phyloP scores from a whole-genome alignment of 64 coral and sea anemone species.

The Platygyra sinensis region DNA sequence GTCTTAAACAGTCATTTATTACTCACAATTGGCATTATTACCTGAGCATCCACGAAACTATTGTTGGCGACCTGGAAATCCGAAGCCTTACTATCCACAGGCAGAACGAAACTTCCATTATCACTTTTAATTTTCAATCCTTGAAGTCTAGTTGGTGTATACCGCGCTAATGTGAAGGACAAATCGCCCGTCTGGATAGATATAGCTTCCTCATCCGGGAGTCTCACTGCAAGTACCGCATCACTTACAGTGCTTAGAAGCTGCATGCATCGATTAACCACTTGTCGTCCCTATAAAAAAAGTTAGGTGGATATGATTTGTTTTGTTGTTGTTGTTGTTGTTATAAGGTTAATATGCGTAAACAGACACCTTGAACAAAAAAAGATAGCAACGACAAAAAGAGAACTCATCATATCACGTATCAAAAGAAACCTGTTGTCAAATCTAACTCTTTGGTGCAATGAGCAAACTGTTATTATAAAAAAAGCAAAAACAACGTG shows the following conservation, averaged over 20 bases:
- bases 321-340: too few relatives aligned
- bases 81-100: not conserved
- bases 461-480: too few relatives aligned
- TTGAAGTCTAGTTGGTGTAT: not conserved
- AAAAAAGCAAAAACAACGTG: too few relatives aligned
- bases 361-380: too few relatives aligned
- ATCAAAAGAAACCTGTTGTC: too few relatives aligned
- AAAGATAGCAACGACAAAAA: too few relatives aligned
- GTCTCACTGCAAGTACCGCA: not conserved
- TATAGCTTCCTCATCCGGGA: not conserved
- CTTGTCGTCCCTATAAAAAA: not conserved
- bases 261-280: not conserved
- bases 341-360: too few relatives aligned
- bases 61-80: not conserved
- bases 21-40: not conserved
- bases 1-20: too few relatives aligned
- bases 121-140: not conserved
- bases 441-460: too few relatives aligned
- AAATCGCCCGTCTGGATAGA: not conserved
- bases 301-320: not conserved
- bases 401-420: too few relatives aligned
- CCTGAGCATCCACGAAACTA: not conserved
- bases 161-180: not conserved
- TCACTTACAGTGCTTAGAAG: slow-evolving; percentile 2
- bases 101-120: not conserved